Conservation (phyloP, 2,113 vertebrate species). For the Platichthys stellatus region DNA sequence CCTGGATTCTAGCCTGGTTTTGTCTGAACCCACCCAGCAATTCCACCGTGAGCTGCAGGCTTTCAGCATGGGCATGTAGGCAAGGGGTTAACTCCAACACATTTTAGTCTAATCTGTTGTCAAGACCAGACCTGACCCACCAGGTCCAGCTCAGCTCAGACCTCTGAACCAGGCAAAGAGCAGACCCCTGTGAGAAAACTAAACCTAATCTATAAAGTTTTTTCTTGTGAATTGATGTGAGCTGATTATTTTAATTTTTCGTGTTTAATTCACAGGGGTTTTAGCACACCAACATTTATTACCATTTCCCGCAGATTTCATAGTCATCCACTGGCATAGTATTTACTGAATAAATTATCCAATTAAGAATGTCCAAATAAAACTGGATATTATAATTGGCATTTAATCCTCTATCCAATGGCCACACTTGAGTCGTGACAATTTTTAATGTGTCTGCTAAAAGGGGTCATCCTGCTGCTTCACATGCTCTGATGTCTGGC, state of each 20-base stretch:
- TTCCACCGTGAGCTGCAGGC: constrained; percentile 96
- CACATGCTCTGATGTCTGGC: not conserved
- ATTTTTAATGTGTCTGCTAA: constrained; percentile 23
- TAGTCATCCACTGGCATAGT: not conserved
- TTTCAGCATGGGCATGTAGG: constrained; percentile 96
- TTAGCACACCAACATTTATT: constrained; percentile 31
- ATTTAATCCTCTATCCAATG: not conserved
- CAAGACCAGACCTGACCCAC: constrained; percentile 63
- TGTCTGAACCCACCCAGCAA: constrained; percentile 95
- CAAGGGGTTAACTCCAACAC: constrained; percentile 30
- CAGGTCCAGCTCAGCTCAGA: constrained; percentile 4
- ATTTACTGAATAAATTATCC: not conserved
- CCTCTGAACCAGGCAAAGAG: constrained; percentile 15
- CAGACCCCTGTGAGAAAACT: constrained; percentile 13
- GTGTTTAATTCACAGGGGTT: constrained; percentile 26
- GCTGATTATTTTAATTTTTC: constrained; percentile 9
- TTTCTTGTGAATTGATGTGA: constrained; percentile 39
- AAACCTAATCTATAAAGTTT: constrained; percentile 31
- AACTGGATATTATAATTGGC: constrained; percentile 15
- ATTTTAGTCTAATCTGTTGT: constrained; percentile 40
- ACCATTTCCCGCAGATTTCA: constrained; percentile 12
- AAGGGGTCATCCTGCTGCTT: constrained; percentile 15
- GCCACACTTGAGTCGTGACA: not conserved
- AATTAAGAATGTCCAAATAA: not conserved
- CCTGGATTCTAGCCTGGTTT: constrained; percentile 92